Base-by-base conservation (phyloP, 2,888 invertebrate species). In the Achlya flavicornis region DNA sequence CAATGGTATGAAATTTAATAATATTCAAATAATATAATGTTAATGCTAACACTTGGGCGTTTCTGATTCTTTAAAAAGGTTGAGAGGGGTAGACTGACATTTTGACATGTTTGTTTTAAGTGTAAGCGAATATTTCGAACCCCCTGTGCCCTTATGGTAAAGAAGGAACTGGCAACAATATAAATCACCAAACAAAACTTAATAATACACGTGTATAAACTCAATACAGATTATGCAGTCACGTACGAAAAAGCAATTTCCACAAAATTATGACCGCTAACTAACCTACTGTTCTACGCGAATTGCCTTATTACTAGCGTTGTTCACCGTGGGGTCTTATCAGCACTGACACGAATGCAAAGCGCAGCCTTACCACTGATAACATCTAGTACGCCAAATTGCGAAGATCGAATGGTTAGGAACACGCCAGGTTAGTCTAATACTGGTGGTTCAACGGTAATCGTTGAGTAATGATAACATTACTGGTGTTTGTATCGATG, bases 371-470 rank as follows among this genome's bases (percentile, higher is more conserved):
- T 19, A 57, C 48, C 41, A 48, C 1, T 12, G 76, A 76, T 75
- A 72, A 66, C 61, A 76, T 75, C 74, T 64, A 61, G 33, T 64
- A 64, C 66, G 57, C 72, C 69, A 66, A 76, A 76, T 75, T 69
- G 72, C 67, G 64, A 57, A 61, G 61, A 70, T 66, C 72, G 74
- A 32, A 46, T 53, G 53, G 16, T 46, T 68, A 66, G 68, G 63
- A 14, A 3, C 62, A 48, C 14, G 68, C 68, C 68, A 66, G 12
- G 43, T 7, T 16, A 48, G 16, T n/a, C 48, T n/a, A 48, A 16
- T 48, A 14, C 38, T 10, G 3, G 43, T 43, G 2, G 14, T 14
- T 4, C 43, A 8, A 41, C 8, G 41, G 41, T 10, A 8, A 41
- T 41, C 3, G 6, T 7, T 41, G 41, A 41, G 2, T 4, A 41